Evolutionary conservation across 2,113 vertebrate genomes (phyloP).

Genomic region (Nothocercus julius): DNA sequence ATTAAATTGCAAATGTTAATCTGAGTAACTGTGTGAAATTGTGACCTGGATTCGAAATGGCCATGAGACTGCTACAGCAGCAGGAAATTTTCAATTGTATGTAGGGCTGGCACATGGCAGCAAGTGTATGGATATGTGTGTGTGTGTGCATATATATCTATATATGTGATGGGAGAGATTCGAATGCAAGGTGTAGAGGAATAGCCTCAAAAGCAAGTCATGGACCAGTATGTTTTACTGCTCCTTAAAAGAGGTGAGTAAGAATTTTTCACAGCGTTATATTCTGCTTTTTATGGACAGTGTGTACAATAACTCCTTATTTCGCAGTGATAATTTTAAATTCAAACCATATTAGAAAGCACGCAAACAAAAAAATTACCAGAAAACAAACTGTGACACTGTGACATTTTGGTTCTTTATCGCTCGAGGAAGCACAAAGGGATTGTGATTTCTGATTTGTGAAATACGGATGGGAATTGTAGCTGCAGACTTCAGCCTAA

Average conservation of each 20-base stretch:
- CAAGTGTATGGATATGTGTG: background rate
- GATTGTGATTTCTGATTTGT: background rate
- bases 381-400: background rate
- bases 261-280: background rate
- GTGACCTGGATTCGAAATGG: constrained; percentile 64
- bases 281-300: background rate
- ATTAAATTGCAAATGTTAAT: constrained; percentile 67
- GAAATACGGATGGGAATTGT: background rate
- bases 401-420: background rate
- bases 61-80: constrained; percentile 38
- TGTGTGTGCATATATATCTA: background rate
- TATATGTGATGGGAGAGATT: background rate
- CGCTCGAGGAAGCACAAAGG: too few relatives aligned
- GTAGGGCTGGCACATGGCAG: background rate
- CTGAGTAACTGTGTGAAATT: constrained; percentile 42
- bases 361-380: background rate
- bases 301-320: background rate
- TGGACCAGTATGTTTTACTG: background rate
- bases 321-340: background rate
- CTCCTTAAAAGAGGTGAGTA: background rate
- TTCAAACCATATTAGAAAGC: background rate
- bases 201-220: background rate
- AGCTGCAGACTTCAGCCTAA: background rate
- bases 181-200: background rate
- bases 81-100: constrained; percentile 45